These are phyloP conservation scores for Xiphias gladius DNA, from an alignment of 2,113 vertebrate species.

Conservation along the genomic window DNA sequence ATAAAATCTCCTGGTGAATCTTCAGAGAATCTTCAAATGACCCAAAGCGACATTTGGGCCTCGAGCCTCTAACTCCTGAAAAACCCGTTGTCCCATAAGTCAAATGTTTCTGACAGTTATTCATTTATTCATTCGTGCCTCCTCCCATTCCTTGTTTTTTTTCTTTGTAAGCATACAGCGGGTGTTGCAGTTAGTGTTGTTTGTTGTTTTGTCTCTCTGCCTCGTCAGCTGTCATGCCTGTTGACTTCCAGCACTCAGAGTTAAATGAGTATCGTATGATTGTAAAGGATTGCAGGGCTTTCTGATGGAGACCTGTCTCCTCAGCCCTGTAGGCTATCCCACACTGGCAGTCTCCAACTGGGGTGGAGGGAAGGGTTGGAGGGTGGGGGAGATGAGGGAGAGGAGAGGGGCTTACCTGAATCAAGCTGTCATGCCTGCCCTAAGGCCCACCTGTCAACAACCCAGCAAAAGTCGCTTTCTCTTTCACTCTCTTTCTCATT, in stretches of 20 bases:
- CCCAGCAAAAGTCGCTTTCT: constrained; percentile 73
- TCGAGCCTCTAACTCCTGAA: constrained; percentile 43
- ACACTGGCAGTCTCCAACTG: constrained; percentile 73
- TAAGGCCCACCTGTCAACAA: constrained; percentile 80
- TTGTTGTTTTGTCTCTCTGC: constrained; percentile 61
- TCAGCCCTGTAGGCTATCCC: constrained; percentile 82
- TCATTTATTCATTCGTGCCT: constrained; percentile 69
- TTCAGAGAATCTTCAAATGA: constrained; percentile 55
- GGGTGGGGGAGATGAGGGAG: constrained; percentile 15
- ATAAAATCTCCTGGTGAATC: constrained; percentile 21
- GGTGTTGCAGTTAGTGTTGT: constrained; percentile 60
- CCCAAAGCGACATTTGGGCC: constrained; percentile 63
- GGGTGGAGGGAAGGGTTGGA: constrained; percentile 44
- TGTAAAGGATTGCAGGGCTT: constrained; percentile 62
- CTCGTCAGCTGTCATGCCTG: constrained; percentile 70
- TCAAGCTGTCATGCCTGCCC: constrained; percentile 80
- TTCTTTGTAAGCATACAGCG: constrained; percentile 29
- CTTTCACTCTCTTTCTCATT: constrained; percentile 65
- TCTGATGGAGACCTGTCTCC: constrained; percentile 76
- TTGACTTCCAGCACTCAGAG: constrained; percentile 67
- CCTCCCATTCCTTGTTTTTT: constrained; percentile 37
- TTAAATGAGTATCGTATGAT: constrained; percentile 80
- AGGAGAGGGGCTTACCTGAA: constrained; percentile 72
- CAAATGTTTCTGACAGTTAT: constrained; percentile 75
- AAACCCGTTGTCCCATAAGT: constrained; percentile 66